Evolutionary conservation across 2,113 vertebrate species (phyloP).

Genomic region (Psilopsiagon aymara): DNA sequence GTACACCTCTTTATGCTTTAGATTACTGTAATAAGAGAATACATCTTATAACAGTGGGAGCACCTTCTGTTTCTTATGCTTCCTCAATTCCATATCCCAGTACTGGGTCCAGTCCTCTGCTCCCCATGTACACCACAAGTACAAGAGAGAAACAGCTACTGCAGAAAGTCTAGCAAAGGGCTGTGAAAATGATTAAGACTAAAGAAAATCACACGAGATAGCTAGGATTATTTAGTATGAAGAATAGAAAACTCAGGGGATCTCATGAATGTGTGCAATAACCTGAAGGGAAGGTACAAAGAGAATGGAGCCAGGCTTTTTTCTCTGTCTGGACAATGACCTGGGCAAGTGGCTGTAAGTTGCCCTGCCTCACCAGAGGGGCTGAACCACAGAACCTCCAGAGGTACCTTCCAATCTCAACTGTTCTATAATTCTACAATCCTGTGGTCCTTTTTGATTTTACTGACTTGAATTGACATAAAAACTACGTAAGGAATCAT

Average conservation of each 20-base stretch:
- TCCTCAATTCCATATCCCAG: background rate
- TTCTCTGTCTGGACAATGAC: too few relatives aligned
- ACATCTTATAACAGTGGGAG: background rate
- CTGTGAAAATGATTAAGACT: background rate
- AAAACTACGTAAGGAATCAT: background rate
- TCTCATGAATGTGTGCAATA: background rate
- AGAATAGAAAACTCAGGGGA: background rate
- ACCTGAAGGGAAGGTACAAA: background rate
- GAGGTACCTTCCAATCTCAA: background rate
- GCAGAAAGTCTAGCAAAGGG: background rate
- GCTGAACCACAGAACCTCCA: background rate
- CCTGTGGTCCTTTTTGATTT: background rate
- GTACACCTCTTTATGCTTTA: background rate
- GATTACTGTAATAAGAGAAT: background rate
- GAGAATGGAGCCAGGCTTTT: background rate
- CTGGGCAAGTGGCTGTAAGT: background rate
- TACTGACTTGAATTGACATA: background rate
- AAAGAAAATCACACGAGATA: background rate
- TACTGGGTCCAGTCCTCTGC: background rate
- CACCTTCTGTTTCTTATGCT: background rate
- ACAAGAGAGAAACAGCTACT: background rate
- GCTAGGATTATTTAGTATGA: background rate
- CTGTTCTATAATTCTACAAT: background rate
- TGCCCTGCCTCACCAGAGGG: background rate
- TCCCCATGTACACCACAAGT: background rate